phyloP scores from a whole-genome alignment of 1,140 invertebrate species.

The Magallana gigas region DNA sequence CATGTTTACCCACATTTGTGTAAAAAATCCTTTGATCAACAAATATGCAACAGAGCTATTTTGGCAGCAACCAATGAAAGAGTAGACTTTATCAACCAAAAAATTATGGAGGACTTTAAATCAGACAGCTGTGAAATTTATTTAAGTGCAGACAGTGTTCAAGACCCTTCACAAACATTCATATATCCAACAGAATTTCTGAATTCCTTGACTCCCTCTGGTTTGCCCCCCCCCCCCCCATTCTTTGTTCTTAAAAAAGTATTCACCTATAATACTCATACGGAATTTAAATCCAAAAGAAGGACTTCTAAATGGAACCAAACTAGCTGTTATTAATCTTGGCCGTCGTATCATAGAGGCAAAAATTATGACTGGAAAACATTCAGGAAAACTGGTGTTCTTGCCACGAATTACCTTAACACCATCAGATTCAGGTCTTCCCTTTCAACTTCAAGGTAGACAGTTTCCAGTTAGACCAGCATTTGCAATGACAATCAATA shows the following conservation, averaged over 20 bases:
- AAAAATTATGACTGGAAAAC: constrained; percentile 51
- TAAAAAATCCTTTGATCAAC: background rate
- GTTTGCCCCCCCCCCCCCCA: constrained; percentile 77
- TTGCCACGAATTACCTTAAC: constrained; percentile 62
- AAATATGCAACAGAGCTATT: constrained; percentile 25
- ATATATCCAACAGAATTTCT: constrained; percentile 75
- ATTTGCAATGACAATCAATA: constrained; percentile 83
- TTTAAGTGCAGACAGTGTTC: constrained; percentile 56
- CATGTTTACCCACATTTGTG: background rate
- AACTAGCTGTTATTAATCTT: constrained; percentile 69
- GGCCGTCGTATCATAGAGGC: constrained; percentile 58
- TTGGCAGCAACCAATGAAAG: constrained; percentile 29
- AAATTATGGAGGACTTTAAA: constrained; percentile 38
- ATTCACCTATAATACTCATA: constrained; percentile 76
- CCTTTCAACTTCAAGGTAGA: constrained; percentile 79
- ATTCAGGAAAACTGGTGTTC: constrained; percentile 53
- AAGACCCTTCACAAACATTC: constrained; percentile 58
- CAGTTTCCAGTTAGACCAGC: constrained; percentile 81
- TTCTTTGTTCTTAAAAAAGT: constrained; percentile 75
- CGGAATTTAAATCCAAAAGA: constrained; percentile 72
- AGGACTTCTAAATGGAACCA: constrained; percentile 77
- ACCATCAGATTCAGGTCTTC: constrained; percentile 58
- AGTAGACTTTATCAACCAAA: constrained; percentile 32
- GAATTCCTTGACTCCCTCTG: constrained; percentile 72
- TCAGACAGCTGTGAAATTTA: background rate